These are phyloP conservation scores for Esperia sulphurella DNA, from an alignment of 2,888 invertebrate species.

Conservation along the genomic window DNA sequence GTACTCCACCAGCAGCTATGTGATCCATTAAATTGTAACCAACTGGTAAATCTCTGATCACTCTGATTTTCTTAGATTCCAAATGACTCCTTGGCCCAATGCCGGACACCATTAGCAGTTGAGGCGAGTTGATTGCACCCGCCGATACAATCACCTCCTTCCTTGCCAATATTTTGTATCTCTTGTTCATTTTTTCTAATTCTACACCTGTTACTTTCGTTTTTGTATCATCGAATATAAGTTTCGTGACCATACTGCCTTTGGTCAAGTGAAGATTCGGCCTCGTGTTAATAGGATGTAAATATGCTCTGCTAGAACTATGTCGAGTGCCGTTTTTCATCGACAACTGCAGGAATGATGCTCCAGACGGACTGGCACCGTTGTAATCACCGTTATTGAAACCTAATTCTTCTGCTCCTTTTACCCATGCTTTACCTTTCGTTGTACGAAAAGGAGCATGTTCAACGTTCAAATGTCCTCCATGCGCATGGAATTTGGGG, in stretches of 20 bases:
- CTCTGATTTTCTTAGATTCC: constrained; percentile 72
- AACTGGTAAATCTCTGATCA: constrained; percentile 79
- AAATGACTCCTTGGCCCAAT: constrained; percentile 83
- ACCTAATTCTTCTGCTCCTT: constrained; percentile 81
- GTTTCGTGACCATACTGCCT: constrained; percentile 78
- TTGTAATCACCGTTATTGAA: constrained; percentile 81
- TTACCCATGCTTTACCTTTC: constrained; percentile 77
- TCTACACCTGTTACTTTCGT: constrained; percentile 81
- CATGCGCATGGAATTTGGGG: constrained; percentile 71
- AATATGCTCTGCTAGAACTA: constrained; percentile 83
- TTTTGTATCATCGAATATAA: constrained; percentile 76
- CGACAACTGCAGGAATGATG: constrained; percentile 80
- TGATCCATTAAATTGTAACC: constrained; percentile 86
- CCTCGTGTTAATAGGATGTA: constrained; percentile 79
- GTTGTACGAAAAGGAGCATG: constrained; percentile 72
- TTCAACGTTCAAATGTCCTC: constrained; percentile 79
- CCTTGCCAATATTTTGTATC: constrained; percentile 77
- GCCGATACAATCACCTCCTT: constrained; percentile 88
- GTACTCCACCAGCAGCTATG: constrained; percentile 81
- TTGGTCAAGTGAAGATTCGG: constrained; percentile 82
- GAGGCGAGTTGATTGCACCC: constrained; percentile 88
- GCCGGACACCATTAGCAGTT: constrained; percentile 89
- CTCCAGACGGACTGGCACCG: constrained; percentile 80
- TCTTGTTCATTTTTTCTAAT: constrained; percentile 71
- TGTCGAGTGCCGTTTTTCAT: constrained; percentile 83